Evolutionary conservation across 2,797 vertebrate genomes (phyloP), one percentile per base, ranked within the genome.

Genomic region (Microchirus variegatus): DNA sequence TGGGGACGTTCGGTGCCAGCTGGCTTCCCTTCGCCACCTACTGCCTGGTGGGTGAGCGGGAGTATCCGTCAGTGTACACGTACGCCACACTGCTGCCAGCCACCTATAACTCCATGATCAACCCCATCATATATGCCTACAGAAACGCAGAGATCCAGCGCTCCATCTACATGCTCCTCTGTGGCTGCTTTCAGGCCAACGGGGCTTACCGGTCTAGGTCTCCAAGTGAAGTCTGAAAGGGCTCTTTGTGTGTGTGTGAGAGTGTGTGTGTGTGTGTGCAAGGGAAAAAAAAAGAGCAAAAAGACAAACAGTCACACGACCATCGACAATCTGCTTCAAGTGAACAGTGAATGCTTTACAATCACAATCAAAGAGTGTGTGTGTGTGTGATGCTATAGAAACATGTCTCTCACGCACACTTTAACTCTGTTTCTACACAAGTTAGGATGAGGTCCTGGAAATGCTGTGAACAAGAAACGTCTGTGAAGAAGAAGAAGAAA

Each of bases 91-190:
- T 99, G 44, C 91, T 99, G 57, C 98, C 98, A 0, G 98, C 97
- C 14, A 99, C 98, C 53, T 99, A 98, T 89, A 99, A 99, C 92
- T 99, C 98, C 70, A 98, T 99, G 96, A 98, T 99, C 92, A 99
- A 99, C 73, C 98, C 98, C 60, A 97, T 99, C 80, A 99, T 99
- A 80, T 99, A 99, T 22, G 98, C 97, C 87, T 99, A 96, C 90
- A 94, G 97, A 66, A 99, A 98, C 77, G 83, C 96, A 54, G 97
- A 99, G 84, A 98, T 99, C 71, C 98, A 98, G 89, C 95, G 96
- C 71, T 96, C 96, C 72, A 92, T 98, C 73, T 96, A 95, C 88
- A 92, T 97, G 83, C 93, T 99, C 4, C 91, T 98, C 78, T 99
- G 97, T 51, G 96, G 96, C 78, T 99, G 96, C 89, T 96, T 95